Conservation (phyloP, 1,140 invertebrate species). For the Leptoteleia sp. region DNA sequence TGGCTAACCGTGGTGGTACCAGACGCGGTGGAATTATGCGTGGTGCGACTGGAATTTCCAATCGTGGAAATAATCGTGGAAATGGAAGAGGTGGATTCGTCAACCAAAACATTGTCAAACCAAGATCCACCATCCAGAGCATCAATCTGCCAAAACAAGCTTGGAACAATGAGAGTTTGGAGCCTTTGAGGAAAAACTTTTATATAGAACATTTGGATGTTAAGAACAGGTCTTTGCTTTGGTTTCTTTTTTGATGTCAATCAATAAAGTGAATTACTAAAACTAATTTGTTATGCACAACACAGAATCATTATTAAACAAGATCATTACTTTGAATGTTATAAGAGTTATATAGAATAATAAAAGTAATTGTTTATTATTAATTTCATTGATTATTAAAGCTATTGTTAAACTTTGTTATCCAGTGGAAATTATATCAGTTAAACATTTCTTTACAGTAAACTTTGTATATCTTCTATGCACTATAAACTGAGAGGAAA, state of each 20-base stretch:
- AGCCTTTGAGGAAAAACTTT: constrained; percentile 87
- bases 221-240: constrained; percentile 79
- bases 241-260: neutral
- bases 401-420: no score
- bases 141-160: constrained; percentile 83
- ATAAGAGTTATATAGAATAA: no score
- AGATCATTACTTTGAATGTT: no score
- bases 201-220: constrained; percentile 85
- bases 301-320: no score
- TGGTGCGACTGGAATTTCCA: neutral
- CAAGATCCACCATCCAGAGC: constrained; percentile 77
- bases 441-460: no score
- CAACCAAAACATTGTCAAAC: constrained; percentile 74
- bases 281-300: no score
- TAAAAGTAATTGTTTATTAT: no score
- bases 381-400: no score
- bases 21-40: constrained; percentile 17
- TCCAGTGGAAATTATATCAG: no score
- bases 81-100: constrained; percentile 71
- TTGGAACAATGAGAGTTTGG: constrained; percentile 84
- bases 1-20: constrained; percentile 3
- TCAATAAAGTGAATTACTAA: no score
- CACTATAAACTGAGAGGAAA: no score
- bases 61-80: constrained; percentile 61
- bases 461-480: no score